Percentiles rank a stretch among this genome's conserved stretches.
Evolutionary conservation across 2,113 vertebrate genomes (phyloP).

Genomic region (Capreolus pygargus): DNA sequence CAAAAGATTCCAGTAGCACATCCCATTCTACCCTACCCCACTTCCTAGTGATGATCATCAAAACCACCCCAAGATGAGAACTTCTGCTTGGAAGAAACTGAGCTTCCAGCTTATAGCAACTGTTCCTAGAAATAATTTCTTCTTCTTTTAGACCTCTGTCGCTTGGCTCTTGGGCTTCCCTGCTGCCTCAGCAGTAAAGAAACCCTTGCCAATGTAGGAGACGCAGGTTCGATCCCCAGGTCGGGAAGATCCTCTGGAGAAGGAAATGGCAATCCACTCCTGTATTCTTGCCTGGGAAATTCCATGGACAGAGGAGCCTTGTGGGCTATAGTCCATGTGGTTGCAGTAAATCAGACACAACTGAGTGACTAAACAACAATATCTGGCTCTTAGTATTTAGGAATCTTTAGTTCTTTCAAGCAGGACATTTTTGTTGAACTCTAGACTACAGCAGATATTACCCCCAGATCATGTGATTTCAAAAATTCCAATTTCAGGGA

Average conservation of each 20-base stretch:
- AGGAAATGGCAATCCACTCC: neutral
- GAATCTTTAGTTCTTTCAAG: neutral
- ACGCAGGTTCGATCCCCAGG: neutral
- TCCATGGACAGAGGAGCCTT: neutral
- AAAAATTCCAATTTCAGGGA: neutral
- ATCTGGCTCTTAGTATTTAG: neutral
- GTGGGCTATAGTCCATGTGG: neutral
- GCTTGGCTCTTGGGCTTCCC: neutral
- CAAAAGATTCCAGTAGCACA: neutral
- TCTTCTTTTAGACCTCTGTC: neutral
- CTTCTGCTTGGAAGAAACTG: neutral
- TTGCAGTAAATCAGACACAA: neutral
- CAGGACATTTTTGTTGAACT: neutral
- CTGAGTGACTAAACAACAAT: neutral
- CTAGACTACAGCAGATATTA: neutral
- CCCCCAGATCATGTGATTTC: neutral
- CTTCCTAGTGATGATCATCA: neutral
- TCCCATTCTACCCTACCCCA: accelerated
- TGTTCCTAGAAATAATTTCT: neutral
- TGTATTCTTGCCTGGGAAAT: neutral
- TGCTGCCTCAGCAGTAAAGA: neutral
- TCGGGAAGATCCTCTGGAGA: neutral
- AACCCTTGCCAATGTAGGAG: neutral
- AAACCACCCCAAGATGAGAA: neutral
- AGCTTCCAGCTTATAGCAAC: neutral